A percentile compares a stretch with the other conserved stretches of the same genome.
Evolutionary conservation across 2,888 invertebrate species (phyloP).

Genomic region (Helicoverpa assulta): DNA sequence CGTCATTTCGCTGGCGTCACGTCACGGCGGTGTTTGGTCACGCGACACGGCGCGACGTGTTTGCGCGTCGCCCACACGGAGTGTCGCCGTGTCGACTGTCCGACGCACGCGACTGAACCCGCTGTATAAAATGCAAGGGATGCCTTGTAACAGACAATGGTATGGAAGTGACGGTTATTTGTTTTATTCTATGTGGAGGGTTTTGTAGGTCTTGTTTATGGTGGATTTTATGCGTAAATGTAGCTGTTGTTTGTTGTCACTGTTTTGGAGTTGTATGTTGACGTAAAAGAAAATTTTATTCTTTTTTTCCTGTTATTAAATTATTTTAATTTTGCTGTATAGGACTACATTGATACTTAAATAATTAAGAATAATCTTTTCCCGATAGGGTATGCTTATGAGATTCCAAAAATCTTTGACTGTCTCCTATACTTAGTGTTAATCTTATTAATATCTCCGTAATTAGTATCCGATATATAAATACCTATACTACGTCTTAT

Average conservation of each 20-base stretch:
- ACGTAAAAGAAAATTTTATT: too few relatives aligned
- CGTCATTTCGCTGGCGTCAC: constrained; percentile 30
- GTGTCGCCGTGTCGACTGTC: constrained; percentile 42
- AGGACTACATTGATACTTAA: too few relatives aligned
- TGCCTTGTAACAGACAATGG: not conserved
- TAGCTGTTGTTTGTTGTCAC: not conserved
- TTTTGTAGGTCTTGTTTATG: not conserved
- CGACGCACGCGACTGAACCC: constrained; percentile 26
- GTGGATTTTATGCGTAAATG: not conserved
- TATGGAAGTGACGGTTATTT: not conserved
- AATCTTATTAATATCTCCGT: too few relatives aligned
- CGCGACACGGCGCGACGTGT: constrained; percentile 60
- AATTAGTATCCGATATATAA: too few relatives aligned
- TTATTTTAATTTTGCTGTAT: too few relatives aligned
- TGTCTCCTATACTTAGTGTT: too few relatives aligned
- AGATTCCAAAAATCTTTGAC: too few relatives aligned
- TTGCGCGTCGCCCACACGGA: constrained; percentile 52
- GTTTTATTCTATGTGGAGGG: not conserved
- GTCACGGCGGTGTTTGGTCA: constrained; percentile 43
- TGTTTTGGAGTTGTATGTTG: not conserved
- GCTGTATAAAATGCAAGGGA: constrained; percentile 26
- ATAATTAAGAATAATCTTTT: too few relatives aligned
- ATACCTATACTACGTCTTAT: too few relatives aligned
- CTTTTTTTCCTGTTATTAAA: too few relatives aligned
- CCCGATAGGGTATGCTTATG: too few relatives aligned